Conservation (phyloP, 2,888 invertebrate species). For the Suillia variegata region DNA sequence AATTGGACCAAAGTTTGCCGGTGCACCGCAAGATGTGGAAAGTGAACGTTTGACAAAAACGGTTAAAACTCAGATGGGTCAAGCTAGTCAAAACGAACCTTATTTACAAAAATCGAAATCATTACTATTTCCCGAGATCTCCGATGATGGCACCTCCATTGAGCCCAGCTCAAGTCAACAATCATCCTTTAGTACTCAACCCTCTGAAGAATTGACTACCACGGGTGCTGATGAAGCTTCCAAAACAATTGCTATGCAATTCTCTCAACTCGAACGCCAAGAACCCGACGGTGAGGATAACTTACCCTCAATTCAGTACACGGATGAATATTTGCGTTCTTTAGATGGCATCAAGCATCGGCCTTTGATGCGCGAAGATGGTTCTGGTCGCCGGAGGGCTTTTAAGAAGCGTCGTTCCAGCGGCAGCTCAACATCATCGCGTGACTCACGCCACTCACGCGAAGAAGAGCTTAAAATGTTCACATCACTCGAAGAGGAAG, state of each 20-base stretch:
- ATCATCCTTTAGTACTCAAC: conserved; percentile 52
- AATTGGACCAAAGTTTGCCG: conserved; percentile 35
- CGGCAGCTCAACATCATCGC: conserved; percentile 64
- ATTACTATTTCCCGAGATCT: conserved; percentile 49
- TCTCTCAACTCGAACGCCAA: conserved; percentile 65
- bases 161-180: conserved; percentile 51
- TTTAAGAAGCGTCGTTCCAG: conserved; percentile 68
- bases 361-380: conserved; percentile 68
- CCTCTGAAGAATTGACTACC: conserved; percentile 44
- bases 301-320: conserved; percentile 47
- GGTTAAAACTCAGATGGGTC: conserved; percentile 57
- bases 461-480: conserved; percentile 70
- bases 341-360: conserved; percentile 71
- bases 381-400: conserved; percentile 67
- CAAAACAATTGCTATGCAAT: conserved; percentile 22
- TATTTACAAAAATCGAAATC: conserved; percentile 43
- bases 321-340: conserved; percentile 64
- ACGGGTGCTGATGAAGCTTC: conserved; percentile 22
- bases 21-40: conserved; percentile 15
- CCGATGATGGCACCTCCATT: conserved; percentile 55
- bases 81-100: conserved; percentile 42
- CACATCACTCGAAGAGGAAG: conserved; percentile 70
- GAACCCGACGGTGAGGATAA: conserved; percentile 61
- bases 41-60: conserved; percentile 39
- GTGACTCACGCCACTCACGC: conserved; percentile 67